Evolutionary conservation across 2,888 invertebrate genomes (phyloP).

Genomic region (Zygothrica quintamaculata): DNA sequence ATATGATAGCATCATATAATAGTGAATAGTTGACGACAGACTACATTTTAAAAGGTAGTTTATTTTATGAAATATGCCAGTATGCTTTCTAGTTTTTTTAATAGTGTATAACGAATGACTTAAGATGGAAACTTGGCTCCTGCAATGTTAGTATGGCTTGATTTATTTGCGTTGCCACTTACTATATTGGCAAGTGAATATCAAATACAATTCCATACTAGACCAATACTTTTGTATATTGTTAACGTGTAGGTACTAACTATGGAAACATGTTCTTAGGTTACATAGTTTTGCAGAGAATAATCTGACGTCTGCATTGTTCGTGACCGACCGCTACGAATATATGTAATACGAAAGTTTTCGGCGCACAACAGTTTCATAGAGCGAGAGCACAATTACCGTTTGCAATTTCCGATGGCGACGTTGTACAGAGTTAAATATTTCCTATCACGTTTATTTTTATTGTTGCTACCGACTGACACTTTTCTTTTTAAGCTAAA

Average conservation of each 20-base stretch:
- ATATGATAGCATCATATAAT: too few relatives aligned
- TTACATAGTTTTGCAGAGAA: background rate
- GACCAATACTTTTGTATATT: too few relatives aligned
- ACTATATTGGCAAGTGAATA: background rate
- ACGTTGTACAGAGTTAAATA: slow-evolving; percentile 67
- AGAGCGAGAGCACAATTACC: slow-evolving; percentile 59
- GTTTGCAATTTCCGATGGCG: slow-evolving; percentile 70
- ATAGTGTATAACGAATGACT: slow-evolving; percentile 62
- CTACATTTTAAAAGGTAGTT: too few relatives aligned
- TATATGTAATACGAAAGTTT: background rate
- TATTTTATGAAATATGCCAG: too few relatives aligned
- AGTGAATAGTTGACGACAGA: too few relatives aligned
- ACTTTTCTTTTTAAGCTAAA: slow-evolving; percentile 57
- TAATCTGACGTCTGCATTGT: background rate
- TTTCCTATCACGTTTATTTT: slow-evolving; percentile 66
- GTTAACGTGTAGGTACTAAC: too few relatives aligned
- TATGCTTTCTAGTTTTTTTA: too few relatives aligned
- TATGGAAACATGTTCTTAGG: background rate
- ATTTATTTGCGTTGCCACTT: slow-evolving; percentile 14
- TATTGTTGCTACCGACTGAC: slow-evolving; percentile 33
- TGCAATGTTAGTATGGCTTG: background rate
- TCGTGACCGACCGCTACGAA: too few relatives aligned
- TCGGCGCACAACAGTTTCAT: slow-evolving; percentile 3
- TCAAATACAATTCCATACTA: too few relatives aligned
- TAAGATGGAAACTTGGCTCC: slow-evolving; percentile 59